Conservation (phyloP, 2,888 invertebrate species). For the Microplitis deprimator region DNA sequence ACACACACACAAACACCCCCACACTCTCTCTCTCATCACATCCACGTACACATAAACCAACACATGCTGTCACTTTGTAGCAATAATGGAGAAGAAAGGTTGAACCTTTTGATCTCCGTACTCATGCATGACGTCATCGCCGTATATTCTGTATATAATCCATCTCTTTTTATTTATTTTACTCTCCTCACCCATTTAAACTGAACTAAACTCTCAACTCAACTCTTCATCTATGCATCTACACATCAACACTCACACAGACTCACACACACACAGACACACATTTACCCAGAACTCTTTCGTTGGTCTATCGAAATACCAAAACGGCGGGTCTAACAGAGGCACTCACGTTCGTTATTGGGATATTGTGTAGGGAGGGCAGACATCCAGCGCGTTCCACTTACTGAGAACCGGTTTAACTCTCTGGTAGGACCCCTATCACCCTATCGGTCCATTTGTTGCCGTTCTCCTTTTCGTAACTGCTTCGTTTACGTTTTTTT, state of each 20-base stretch:
- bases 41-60: not conserved
- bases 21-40: slow-evolving; percentile 13
- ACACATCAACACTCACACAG: not conserved
- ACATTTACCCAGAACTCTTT: not conserved
- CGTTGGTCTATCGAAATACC: not conserved
- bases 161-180: not conserved
- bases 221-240: slow-evolving; percentile 2
- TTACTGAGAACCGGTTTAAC: slow-evolving; percentile 56
- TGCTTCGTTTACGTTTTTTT: slow-evolving; percentile 34
- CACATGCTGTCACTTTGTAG: slow-evolving; percentile 55
- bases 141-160: slow-evolving; percentile 42
- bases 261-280: not conserved
- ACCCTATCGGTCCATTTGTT: slow-evolving; percentile 45
- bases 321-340: not conserved
- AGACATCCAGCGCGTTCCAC: slow-evolving; percentile 52
- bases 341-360: slow-evolving; percentile 39
- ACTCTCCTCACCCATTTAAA: not conserved
- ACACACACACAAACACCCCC: not conserved
- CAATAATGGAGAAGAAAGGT: slow-evolving; percentile 47
- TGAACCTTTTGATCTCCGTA: slow-evolving; percentile 60
- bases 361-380: slow-evolving; percentile 41
- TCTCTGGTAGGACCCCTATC: slow-evolving; percentile 10
- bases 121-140: slow-evolving; percentile 54
- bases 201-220: not conserved
- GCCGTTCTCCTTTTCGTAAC: slow-evolving; percentile 34